Evolutionary conservation across 2,888 invertebrate species (phyloP).

Genomic region (Agonopterix alstromeriana): DNA sequence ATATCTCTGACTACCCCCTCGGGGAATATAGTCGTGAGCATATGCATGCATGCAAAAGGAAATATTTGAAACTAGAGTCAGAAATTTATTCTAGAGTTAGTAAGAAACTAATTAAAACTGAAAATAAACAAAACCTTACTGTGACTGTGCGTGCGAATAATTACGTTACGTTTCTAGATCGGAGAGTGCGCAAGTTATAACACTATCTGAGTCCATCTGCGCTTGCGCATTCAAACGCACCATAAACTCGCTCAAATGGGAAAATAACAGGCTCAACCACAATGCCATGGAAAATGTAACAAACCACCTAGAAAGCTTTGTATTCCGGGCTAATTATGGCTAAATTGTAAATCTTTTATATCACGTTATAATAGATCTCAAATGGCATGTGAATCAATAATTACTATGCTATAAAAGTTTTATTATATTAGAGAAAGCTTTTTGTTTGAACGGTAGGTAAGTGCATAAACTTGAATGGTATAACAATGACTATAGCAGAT

Average conservation of each 20-base stretch:
- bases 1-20: no score
- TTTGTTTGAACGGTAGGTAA: no score
- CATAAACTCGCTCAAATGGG: conserved; percentile 72
- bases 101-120: no score
- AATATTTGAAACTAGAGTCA: no score
- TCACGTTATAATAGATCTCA: conserved; percentile 12
- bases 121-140: no score
- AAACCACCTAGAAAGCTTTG: conserved; percentile 48
- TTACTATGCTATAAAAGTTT: conserved; percentile 9
- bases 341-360: conserved; percentile 32
- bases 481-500: no score
- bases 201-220: conserved; percentile 60
- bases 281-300: conserved; percentile 65
- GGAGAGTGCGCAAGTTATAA: conserved; percentile 50
- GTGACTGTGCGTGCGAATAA: conserved; percentile 64
- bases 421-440: no score
- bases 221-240: conserved; percentile 32
- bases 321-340: conserved; percentile 41
- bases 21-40: no score
- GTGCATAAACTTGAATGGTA: no score
- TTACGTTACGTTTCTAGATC: conserved; percentile 69
- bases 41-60: no score
- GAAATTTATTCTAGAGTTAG: no score
- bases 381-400: conserved; percentile 21
- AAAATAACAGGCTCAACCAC: conserved; percentile 72